phyloP scores from a whole-genome alignment of 2,888 invertebrate species.

The Lepidocyrtinus sp. region DNA sequence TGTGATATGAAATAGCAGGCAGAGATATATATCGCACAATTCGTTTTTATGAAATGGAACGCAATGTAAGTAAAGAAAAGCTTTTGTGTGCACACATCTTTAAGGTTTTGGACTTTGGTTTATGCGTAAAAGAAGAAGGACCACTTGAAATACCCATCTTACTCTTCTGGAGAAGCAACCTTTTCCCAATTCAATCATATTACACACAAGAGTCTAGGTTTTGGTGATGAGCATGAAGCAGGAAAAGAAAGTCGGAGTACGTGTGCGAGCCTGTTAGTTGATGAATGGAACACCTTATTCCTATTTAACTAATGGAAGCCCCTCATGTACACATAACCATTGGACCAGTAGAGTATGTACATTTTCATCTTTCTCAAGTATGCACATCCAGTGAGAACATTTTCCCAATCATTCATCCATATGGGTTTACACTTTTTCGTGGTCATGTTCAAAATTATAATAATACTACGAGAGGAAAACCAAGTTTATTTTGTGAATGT shows the following conservation, averaged over 20 bases:
- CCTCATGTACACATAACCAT: background rate
- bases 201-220: conserved; percentile 17
- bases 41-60: background rate
- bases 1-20: conserved; percentile 9
- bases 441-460: too few relatives aligned
- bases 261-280: background rate
- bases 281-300: background rate
- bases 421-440: background rate
- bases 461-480: too few relatives aligned
- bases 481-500: too few relatives aligned
- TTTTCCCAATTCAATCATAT: conserved; percentile 47
- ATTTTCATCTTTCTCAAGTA: too few relatives aligned
- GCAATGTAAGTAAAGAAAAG: background rate
- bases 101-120: conserved; percentile 51
- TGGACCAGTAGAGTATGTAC: background rate
- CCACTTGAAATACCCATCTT: conserved; percentile 11
- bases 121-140: conserved; percentile 33
- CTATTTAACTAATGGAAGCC: background rate
- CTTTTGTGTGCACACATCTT: conserved; percentile 28
- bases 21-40: conserved; percentile 8
- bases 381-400: background rate
- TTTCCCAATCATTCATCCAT: conserved; percentile 35
- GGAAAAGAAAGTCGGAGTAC: conserved; percentile 7
- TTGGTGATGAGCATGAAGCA: conserved; percentile 34
- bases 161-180: background rate